Conservation (phyloP, 37 sponge, comb jelly and placozoan species). For the Bolinopsis microptera region DNA sequence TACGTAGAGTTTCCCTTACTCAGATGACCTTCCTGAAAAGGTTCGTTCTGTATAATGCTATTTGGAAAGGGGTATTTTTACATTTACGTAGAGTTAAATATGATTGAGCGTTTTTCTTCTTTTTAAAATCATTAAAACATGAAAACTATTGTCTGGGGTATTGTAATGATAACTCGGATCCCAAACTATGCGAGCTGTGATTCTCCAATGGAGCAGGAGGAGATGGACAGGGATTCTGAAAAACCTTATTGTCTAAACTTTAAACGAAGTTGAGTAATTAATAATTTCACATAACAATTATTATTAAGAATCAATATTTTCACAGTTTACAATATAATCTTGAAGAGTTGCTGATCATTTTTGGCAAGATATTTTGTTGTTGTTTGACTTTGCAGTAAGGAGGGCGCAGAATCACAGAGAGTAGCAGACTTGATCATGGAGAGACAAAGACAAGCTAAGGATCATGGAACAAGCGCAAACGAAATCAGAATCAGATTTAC, state of each 20-base stretch:
- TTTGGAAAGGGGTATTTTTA: too few relatives aligned
- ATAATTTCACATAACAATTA: too few relatives aligned
- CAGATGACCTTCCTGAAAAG: conserved; percentile 52
- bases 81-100: too few relatives aligned
- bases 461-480: conserved; percentile 24
- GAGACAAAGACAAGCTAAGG: conserved; percentile 49
- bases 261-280: conserved; percentile 7
- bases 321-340: too few relatives aligned
- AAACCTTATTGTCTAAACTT: conserved; percentile 15
- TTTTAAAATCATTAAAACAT: too few relatives aligned
- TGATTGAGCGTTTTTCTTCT: too few relatives aligned
- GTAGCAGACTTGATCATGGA: conserved; percentile 37
- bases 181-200: conserved; percentile 41
- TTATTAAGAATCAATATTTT: too few relatives aligned
- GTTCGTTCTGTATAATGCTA: too few relatives aligned
- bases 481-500: not conserved
- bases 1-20: too few relatives aligned
- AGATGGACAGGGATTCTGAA: conserved; percentile 37
- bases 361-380: too few relatives aligned
- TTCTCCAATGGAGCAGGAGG: not conserved
- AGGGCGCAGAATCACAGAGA: not conserved
- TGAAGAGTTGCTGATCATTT: too few relatives aligned
- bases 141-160: conserved; percentile 23
- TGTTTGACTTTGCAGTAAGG: not conserved
- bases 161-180: conserved; percentile 55